phyloP scores from a whole-genome alignment of 1,140 invertebrate genomes.

The Drosophila bifasciata region DNA sequence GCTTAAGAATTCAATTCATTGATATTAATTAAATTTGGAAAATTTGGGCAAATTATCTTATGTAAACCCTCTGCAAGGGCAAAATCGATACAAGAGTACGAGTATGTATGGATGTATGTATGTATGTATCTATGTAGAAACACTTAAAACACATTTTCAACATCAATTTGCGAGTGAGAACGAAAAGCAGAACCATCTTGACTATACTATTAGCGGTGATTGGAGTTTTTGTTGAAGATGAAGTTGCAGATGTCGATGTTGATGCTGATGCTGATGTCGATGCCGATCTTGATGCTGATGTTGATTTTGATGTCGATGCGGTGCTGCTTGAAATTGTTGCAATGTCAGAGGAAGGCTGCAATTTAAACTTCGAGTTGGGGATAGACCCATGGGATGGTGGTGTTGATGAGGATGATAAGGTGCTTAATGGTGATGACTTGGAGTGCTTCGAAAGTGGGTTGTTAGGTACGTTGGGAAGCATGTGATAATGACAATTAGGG shows the following conservation, averaged over 20 bases:
- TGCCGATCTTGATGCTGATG: too few relatives aligned
- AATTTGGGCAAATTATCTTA: too few relatives aligned
- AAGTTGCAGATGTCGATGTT: conserved; percentile 14
- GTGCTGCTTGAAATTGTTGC: conserved; percentile 24
- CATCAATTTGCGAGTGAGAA: conserved; percentile 60
- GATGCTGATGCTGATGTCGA: conserved; percentile 24
- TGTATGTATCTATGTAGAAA: conserved; percentile 41
- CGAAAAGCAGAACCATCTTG: conserved; percentile 72
- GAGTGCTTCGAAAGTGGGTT: too few relatives aligned
- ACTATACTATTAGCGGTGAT: conserved; percentile 59
- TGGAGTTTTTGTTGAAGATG: conserved; percentile 19
- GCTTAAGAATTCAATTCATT: too few relatives aligned
- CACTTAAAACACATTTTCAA: conserved; percentile 56
- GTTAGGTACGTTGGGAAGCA: too few relatives aligned
- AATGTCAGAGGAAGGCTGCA: not conserved
- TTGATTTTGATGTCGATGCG: conserved; percentile 11
- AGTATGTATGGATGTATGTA: too few relatives aligned
- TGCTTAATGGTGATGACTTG: too few relatives aligned
- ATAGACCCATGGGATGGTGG: too few relatives aligned
- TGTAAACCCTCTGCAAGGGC: conserved; percentile 31
- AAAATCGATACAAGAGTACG: conserved; percentile 13
- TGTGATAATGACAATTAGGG: too few relatives aligned
- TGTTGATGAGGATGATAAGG: too few relatives aligned
- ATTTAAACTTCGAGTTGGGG: too few relatives aligned
- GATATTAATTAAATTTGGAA: too few relatives aligned